phyloP scores from a whole-genome alignment of 2,888 invertebrate genomes.

The Eudiplozoon nipponicum region DNA sequence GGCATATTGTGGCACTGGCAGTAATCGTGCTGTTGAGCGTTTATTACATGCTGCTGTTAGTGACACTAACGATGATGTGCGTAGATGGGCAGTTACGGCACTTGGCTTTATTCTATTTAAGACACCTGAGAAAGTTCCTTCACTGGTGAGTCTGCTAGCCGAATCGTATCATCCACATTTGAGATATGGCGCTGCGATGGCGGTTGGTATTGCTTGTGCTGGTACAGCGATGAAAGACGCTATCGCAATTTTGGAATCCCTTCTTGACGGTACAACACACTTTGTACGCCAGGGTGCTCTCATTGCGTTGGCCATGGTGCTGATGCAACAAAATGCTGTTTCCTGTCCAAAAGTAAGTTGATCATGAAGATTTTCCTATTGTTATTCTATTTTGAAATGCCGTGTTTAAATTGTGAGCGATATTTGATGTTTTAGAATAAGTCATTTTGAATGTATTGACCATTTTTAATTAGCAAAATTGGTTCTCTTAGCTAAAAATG shows the following conservation, averaged over 20 bases:
- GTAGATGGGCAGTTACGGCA: conserved; percentile 86
- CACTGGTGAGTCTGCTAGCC: conserved; percentile 69
- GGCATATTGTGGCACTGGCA: conserved; percentile 87
- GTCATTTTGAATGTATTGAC: too few relatives aligned
- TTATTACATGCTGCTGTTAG: conserved; percentile 79
- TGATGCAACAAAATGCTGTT: conserved; percentile 80
- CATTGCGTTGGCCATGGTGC: conserved; percentile 79
- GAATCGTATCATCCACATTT: conserved; percentile 98
- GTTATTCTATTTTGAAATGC: neutral
- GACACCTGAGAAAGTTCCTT: conserved; percentile 52
- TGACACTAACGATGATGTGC: conserved; percentile 90
- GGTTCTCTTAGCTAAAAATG: too few relatives aligned
- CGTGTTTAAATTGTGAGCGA: neutral
- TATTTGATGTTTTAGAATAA: neutral
- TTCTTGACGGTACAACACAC: conserved; percentile 92
- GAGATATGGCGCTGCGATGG: conserved; percentile 93
- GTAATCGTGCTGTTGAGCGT: conserved; percentile 69
- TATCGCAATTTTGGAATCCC: conserved; percentile 65
- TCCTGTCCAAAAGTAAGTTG: conserved; percentile 50
- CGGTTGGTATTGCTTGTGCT: conserved; percentile 83
- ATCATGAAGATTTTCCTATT: too few relatives aligned
- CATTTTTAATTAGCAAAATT: too few relatives aligned
- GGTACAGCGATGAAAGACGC: conserved; percentile 83
- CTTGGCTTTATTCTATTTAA: conserved; percentile 79
- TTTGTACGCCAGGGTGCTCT: conserved; percentile 64